phyloP scores from a whole-genome alignment of 2,113 vertebrate genomes.

The Edolisoma coerulescens region DNA sequence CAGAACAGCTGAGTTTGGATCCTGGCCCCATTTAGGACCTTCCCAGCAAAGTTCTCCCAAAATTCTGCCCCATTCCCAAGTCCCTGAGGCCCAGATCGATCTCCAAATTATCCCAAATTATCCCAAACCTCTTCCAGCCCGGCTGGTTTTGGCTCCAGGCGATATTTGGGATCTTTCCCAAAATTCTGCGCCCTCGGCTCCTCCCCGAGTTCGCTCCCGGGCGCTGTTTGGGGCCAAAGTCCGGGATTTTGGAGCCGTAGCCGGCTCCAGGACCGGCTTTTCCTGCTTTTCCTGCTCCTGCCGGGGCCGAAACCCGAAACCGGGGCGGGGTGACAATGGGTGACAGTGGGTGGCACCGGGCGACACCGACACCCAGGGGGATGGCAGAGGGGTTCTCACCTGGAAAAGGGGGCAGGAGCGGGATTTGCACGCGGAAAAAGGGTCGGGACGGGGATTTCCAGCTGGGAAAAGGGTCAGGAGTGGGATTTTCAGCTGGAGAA shows the following conservation, averaged over 20 bases:
- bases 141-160: not conserved
- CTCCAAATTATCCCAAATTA: not conserved
- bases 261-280: not conserved
- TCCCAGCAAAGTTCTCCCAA: not conserved
- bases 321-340: not conserved
- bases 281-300: not conserved
- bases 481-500: not conserved
- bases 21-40: not conserved
- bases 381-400: not conserved
- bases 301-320: not conserved
- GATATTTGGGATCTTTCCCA: not conserved
- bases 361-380: not conserved
- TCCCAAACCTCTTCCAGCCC: not conserved
- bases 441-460: not conserved
- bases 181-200: not conserved
- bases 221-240: not conserved
- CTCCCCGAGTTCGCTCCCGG: not conserved
- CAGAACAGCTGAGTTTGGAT: not conserved
- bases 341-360: not conserved
- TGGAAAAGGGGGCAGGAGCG: not conserved
- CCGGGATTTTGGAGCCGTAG: not conserved
- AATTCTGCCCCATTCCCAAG: not conserved
- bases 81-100: not conserved
- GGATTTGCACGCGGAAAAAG: accelerated
- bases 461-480: not conserved